A percentile compares a stretch with the other conserved stretches of the same genome.
These are phyloP conservation scores for Paracentrotus lividus DNA, from an alignment of 53 echinoderm and acorn worm species.

Conservation along the genomic window DNA sequence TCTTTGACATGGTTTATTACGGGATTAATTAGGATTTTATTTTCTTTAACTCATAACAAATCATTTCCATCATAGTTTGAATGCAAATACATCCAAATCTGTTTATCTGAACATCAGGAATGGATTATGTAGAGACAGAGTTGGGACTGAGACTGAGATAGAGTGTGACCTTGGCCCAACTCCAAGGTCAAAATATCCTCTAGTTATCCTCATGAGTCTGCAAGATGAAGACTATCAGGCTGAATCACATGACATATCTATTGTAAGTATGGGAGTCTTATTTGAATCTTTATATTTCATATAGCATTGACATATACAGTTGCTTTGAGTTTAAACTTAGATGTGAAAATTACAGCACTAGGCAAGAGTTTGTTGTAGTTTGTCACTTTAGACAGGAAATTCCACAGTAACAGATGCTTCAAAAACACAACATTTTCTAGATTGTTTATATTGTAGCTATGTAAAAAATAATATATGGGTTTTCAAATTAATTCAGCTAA, in stretches of 20 bases:
- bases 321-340: too few relatives aligned
- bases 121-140: background rate
- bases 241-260: background rate
- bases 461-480: too few relatives aligned
- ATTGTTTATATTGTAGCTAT: too few relatives aligned
- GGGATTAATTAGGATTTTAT: background rate
- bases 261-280: conserved; percentile 59
- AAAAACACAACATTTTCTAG: too few relatives aligned
- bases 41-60: conserved; percentile 7
- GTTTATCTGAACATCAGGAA: background rate
- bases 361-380: too few relatives aligned
- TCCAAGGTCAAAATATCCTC: conserved; percentile 83
- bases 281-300: too few relatives aligned
- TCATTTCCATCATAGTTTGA: background rate
- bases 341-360: too few relatives aligned
- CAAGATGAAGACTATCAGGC: background rate
- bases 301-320: too few relatives aligned
- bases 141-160: background rate
- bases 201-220: conserved; percentile 77
- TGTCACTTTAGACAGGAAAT: too few relatives aligned
- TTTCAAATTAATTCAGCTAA: too few relatives aligned
- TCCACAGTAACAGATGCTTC: too few relatives aligned
- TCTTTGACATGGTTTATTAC: background rate
- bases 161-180: conserved; percentile 73
- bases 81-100: background rate